A percentile compares a stretch with the other conserved stretches of the same genome.
Conservation (phyloP, 1,140 invertebrate genomes). For the Drosophila nebulosa region DNA sequence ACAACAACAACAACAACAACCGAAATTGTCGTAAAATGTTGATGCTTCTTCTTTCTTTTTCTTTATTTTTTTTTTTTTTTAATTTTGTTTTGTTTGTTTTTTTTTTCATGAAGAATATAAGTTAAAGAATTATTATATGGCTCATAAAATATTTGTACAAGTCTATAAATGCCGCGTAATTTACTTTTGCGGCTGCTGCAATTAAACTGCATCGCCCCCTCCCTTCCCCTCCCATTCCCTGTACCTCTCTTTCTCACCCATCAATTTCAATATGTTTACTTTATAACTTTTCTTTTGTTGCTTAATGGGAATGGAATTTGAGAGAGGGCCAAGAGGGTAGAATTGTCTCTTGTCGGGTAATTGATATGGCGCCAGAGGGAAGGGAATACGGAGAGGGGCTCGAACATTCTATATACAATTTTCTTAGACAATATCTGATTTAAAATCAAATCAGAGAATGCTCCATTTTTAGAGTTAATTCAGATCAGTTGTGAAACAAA, state of each 20-base stretch:
- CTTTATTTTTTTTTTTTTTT: constrained; percentile 1
- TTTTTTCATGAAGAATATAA: constrained; percentile 19
- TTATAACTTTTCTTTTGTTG: constrained; percentile 7
- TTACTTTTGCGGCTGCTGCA: constrained; percentile 45
- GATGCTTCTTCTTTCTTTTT: background rate
- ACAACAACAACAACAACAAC: constrained; percentile 33
- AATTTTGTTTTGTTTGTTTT: constrained; percentile 10
- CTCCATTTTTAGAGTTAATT: too few relatives aligned
- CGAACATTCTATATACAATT: too few relatives aligned
- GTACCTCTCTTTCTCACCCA: background rate
- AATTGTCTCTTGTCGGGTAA: constrained; percentile 24
- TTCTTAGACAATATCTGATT: too few relatives aligned
- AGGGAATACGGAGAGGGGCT: background rate
- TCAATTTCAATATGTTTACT: constrained; percentile 33
- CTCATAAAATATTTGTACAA: constrained; percentile 77
- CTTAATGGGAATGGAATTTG: constrained; percentile 38
- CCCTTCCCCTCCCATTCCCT: background rate
- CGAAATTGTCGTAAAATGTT: constrained; percentile 50
- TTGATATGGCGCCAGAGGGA: constrained; percentile 40
- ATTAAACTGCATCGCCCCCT: constrained; percentile 47
- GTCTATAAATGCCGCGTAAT: constrained; percentile 74
- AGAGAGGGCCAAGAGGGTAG: background rate
- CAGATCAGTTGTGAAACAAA: too few relatives aligned
- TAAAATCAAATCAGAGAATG: too few relatives aligned
- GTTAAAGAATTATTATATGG: constrained; percentile 65